Base-by-base conservation (phyloP, 2,888 invertebrate genomes). In the Eupsilia transversa region DNA sequence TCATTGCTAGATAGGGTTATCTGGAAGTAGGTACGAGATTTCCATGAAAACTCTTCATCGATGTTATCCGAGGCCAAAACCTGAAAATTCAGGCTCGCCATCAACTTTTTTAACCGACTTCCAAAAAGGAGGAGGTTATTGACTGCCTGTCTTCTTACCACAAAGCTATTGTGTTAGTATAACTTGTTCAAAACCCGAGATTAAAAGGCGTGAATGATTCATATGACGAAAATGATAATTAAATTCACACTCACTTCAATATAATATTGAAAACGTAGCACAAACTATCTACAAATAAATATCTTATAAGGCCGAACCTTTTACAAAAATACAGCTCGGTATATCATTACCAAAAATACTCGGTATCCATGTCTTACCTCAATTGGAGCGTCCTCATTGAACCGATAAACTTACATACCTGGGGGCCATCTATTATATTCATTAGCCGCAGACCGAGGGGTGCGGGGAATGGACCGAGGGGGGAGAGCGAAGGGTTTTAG, bases 361-460 rank as follows among this genome's bases (percentile, higher is more conserved):
- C 56, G 59, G 59, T 77, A 77, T 69, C 69, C 76, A 84, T 80
- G 70, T 84, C 80, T 77, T 80, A 72, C 81, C 59, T 77, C 72
- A 84, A 82, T 82, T 75, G 67, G 64, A 78, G 77, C 77, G 78
- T 81, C 86, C 81, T 74, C 72, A 79, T 78, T 74, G 88, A 72
- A 76, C 80, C 82, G 88, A 91, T 86, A 91, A 82, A 79, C 87
- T 85, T 86, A 83, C 85, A 89, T 93, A 94, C 95, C 96, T 95
- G 95, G 93, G 90, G 94, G 94, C 90, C 77, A 88, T 88, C 92
- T 91, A 92, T 94, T 92, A 93, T 90, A 91, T 92, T 94, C 93
- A 94, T 94, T 94, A 94, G 92, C 89, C 85, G 84, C 89, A 88
- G 87, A 89, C 85, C 83, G 87, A 83, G 84, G 85, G 86, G 82